phyloP scores from a whole-genome alignment of 2,888 invertebrate species.

The Anorthoa munda region DNA sequence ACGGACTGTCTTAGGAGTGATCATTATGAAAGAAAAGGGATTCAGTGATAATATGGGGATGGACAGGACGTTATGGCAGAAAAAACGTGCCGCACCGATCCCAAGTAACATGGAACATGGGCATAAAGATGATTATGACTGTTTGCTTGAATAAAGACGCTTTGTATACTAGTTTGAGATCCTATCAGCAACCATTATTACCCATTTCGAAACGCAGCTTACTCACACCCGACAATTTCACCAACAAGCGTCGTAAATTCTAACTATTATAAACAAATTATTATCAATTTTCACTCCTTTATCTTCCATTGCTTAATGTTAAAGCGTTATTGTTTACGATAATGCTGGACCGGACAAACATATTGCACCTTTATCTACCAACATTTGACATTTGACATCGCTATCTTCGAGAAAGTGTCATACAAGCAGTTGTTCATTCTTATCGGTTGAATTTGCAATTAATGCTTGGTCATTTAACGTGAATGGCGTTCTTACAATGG shows the following conservation, averaged over 20 bases:
- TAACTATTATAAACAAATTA: slow-evolving; percentile 55
- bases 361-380: slow-evolving; percentile 72
- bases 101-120: too few species aligned
- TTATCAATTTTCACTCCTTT: slow-evolving; percentile 66
- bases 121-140: too few species aligned
- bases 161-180: slow-evolving; percentile 5
- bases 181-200: slow-evolving; percentile 24
- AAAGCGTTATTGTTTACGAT: slow-evolving; percentile 66
- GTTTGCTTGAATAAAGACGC: neutral
- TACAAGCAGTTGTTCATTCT: slow-evolving; percentile 81
- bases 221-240: slow-evolving; percentile 44
- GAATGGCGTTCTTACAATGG: slow-evolving; percentile 64
- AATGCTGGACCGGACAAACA: slow-evolving; percentile 66
- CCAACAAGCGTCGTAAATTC: slow-evolving; percentile 47
- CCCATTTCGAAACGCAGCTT: slow-evolving; percentile 19
- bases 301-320: slow-evolving; percentile 64
- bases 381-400: slow-evolving; percentile 79
- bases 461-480: slow-evolving; percentile 70
- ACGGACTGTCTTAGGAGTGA: too few species aligned
- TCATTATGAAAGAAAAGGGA: too few species aligned
- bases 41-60: too few species aligned
- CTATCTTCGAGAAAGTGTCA: slow-evolving; percentile 81
- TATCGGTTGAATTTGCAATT: slow-evolving; percentile 77
- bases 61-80: too few species aligned
- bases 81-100: too few species aligned